Evolutionary conservation across 2,888 invertebrate genomes (phyloP), one percentile per base, ranked within the genome.

Genomic region (Caenorhabditis panamensis): DNA sequence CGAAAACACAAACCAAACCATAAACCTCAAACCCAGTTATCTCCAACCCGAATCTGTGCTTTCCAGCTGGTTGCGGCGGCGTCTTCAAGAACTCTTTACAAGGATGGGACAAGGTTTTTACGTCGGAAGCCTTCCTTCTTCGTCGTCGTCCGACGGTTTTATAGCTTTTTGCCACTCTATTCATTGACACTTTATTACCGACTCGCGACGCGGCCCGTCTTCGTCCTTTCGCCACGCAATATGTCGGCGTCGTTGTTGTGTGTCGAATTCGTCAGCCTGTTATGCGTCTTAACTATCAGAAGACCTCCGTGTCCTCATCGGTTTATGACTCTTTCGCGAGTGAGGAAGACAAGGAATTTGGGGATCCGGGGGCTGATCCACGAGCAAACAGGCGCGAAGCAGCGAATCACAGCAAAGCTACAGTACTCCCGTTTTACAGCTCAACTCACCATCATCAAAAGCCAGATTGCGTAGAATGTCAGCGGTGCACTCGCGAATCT

Each of bases 371-470:
- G 53, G 53, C 22, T 53, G 24, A 13, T 9, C 4, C 4, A 9
- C 53, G 26, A 53, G 26, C 26, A 53, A 53, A 53, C 13, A 41
- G 41, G 16, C 31, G n/a, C n/a, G n/a, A 41, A 13, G 9, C 41
- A 3, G 41, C 41, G 41, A 41, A 41, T 41, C 41, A 41, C 8
- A 16, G 41, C 5, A 13, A 16, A 41, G 41, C 41, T 41, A 41
- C 41, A 9, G 41, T 41, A 41, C 20, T 20, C 49, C 53, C 20
- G 22, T 22, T 4, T 6, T 13, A 61, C 4, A 28, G 11, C 41
- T 16, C 16, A 64, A 47, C 85, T 61, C 37, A 87, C 87, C 82
- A 79, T 87, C 87, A 58, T 87, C 87, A 53, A 87, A 87, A 26
- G 83, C 76, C 79, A 86, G 64, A 73, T 87, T 87, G 2, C 87